These are phyloP conservation scores for Columbina picui DNA, from an alignment of 2,113 vertebrate genomes.

Conservation along the genomic window DNA sequence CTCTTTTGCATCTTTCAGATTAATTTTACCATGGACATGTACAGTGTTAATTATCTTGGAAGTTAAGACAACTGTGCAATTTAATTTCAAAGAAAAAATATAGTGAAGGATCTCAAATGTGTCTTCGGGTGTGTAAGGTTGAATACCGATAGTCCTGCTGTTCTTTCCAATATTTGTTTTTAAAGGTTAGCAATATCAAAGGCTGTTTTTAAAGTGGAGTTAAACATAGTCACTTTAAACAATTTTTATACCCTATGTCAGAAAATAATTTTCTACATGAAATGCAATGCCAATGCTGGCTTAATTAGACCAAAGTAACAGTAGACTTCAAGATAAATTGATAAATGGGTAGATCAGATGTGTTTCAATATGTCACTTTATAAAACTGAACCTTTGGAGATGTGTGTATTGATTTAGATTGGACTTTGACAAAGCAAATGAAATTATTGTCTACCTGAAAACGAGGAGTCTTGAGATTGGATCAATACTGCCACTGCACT, in stretches of 20 bases:
- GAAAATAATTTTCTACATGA: accelerated
- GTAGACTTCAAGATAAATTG: neutral
- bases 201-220: neutral
- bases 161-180: neutral
- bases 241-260: no score
- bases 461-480: neutral
- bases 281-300: neutral
- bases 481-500: accelerated
- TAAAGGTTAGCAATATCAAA: neutral
- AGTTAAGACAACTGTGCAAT: neutral
- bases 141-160: neutral
- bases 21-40: neutral
- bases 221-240: neutral
- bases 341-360: neutral
- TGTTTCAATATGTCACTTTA: neutral
- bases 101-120: neutral
- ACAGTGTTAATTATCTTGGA: neutral
- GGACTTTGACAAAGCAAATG: neutral
- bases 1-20: neutral
- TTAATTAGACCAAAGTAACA: neutral
- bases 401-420: neutral
- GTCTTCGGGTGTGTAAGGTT: neutral
- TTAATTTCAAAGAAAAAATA: neutral
- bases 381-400: neutral
- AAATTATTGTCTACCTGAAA: neutral